phyloP scores from a whole-genome alignment of 1,140 invertebrate genomes.

The Lutraria rhynchaena region DNA sequence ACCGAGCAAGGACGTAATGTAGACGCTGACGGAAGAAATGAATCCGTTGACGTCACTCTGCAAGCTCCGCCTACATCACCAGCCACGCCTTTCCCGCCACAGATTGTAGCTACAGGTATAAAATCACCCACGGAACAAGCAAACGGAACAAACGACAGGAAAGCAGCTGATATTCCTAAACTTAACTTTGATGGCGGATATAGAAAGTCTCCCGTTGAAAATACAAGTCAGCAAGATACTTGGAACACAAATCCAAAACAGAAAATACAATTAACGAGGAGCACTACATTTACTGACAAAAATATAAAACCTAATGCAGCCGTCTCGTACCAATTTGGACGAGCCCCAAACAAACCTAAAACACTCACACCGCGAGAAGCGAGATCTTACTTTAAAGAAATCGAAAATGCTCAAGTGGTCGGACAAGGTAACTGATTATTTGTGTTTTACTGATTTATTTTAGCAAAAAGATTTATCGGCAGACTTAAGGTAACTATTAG shows the following conservation, averaged over 20 bases:
- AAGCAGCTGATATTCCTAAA: conserved; percentile 2
- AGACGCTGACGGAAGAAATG: conserved; percentile 5
- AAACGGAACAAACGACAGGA: conserved; percentile 12
- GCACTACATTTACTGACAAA: conserved; percentile 38
- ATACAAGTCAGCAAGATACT: conserved; percentile 47
- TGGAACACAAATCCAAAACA: conserved; percentile 61
- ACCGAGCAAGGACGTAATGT: background rate
- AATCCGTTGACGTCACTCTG: conserved; percentile 16
- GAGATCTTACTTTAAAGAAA: conserved; percentile 56
- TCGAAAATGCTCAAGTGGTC: conserved; percentile 59
- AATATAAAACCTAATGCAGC: conserved; percentile 47
- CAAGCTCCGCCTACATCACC: conserved; percentile 39
- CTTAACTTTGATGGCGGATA: background rate
- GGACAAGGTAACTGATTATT: conserved; percentile 70
- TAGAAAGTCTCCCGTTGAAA: conserved; percentile 12
- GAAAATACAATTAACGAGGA: conserved; percentile 53
- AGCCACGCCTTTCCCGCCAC: conserved; percentile 12
- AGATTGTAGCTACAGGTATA: background rate
- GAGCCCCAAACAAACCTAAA: conserved; percentile 64
- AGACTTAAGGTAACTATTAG: no score
- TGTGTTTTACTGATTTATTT: no score
- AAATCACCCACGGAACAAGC: background rate
- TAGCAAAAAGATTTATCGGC: no score
- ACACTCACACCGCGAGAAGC: conserved; percentile 58
- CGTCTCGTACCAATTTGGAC: conserved; percentile 46